Conservation (phyloP, 2,113 vertebrate genomes). For the Gopherus flavomarginatus region DNA sequence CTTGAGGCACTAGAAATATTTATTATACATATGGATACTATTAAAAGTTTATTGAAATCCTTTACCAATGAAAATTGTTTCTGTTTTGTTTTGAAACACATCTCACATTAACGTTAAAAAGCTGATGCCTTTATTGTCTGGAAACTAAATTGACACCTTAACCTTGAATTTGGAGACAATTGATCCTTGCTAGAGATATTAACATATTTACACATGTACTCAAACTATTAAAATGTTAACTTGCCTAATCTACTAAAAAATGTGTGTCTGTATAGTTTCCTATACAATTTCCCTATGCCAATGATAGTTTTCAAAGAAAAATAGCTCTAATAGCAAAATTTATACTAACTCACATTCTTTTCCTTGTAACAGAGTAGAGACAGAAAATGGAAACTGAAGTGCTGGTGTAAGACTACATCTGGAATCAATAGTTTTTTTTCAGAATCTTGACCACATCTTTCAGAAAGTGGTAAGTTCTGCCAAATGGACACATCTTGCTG, state of each 20-base stretch:
- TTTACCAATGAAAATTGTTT: constrained; percentile 60
- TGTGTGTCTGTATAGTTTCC: constrained; percentile 12
- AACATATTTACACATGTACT: not conserved
- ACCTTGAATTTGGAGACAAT: constrained; percentile 16
- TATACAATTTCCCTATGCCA: constrained; percentile 42
- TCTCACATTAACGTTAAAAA: constrained; percentile 32
- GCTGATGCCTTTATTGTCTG: not conserved
- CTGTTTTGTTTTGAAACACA: constrained; percentile 51
- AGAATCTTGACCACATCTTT: constrained; percentile 72
- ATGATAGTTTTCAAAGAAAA: constrained; percentile 25
- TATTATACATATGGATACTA: constrained; percentile 91
- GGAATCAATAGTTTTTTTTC: constrained; percentile 59
- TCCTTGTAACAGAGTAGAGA: constrained; percentile 22
- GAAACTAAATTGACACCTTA: constrained; percentile 15
- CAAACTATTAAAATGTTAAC: not conserved
- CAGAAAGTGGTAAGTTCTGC: constrained; percentile 61
- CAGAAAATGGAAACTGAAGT: constrained; percentile 59
- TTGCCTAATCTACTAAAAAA: not conserved
- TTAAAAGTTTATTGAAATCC: constrained; percentile 80
- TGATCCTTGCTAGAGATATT: constrained; percentile 4
- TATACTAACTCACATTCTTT: constrained; percentile 34
- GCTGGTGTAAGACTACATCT: constrained; percentile 67
- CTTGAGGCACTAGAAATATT: constrained; percentile 89
- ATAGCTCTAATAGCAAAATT: not conserved
- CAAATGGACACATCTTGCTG: constrained; percentile 58